Evolutionary conservation across 2,797 vertebrate species (phyloP).

Genomic region (Momotus momota): DNA sequence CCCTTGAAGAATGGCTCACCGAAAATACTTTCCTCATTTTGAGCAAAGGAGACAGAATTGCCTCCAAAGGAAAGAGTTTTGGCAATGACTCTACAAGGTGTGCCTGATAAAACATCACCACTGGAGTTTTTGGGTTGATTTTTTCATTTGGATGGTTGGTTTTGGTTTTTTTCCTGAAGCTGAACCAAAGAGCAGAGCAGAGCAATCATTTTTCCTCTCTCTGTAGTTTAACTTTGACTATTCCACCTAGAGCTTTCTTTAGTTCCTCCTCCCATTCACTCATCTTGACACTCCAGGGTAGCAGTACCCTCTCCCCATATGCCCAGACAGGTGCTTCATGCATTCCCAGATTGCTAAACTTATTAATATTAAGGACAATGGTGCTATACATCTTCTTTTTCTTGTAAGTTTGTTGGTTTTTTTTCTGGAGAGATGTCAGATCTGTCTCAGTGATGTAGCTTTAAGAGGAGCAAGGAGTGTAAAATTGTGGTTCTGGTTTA

Average conservation of each 20-base stretch:
- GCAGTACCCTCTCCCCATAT: neutral
- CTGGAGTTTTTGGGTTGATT: neutral
- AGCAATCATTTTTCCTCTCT: accelerated
- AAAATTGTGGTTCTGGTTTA: conserved; percentile 34
- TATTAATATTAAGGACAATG: neutral
- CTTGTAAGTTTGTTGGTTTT: neutral
- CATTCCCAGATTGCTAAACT: neutral
- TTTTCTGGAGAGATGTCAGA: neutral
- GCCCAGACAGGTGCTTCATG: neutral
- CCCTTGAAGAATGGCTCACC: neutral
- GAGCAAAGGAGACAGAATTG: neutral
- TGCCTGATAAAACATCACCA: neutral
- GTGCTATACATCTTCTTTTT: neutral
- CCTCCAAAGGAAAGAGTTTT: neutral
- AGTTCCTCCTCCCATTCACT: neutral
- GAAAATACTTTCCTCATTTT: neutral
- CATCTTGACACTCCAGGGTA: neutral
- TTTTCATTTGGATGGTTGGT: neutral
- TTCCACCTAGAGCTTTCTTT: neutral
- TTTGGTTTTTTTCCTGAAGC: neutral
- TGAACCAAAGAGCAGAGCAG: neutral
- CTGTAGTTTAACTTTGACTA: neutral
- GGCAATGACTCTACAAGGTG: neutral
- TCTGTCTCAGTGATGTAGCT: neutral
- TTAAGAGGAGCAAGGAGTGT: neutral